A percentile compares a stretch with the other conserved stretches of the same genome.
phyloP scores from a whole-genome alignment of 2,113 vertebrate species.

The Corynorhinus townsendii region DNA sequence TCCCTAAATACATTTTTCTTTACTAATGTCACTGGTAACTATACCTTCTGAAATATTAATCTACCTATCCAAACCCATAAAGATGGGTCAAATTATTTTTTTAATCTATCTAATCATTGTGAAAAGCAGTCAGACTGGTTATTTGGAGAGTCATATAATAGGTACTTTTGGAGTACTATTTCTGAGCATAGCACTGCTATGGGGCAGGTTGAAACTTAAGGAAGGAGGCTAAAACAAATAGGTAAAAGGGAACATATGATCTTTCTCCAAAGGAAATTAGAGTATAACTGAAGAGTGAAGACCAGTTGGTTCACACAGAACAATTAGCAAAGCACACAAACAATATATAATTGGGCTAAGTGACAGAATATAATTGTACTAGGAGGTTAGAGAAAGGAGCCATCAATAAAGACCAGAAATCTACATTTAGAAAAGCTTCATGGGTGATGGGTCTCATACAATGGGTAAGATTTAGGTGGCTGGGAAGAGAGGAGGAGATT shows the following conservation, averaged over 20 bases:
- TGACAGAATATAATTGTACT: constrained; percentile 5
- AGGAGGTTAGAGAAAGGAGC: constrained; percentile 11
- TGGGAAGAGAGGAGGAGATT: neutral
- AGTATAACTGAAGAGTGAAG: neutral
- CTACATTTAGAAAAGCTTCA: constrained; percentile 36
- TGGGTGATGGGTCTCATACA: neutral
- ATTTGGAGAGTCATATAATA: neutral
- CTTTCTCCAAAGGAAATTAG: neutral
- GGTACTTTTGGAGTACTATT: neutral
- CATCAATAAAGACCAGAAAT: neutral
- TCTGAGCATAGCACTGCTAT: neutral
- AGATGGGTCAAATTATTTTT: constrained; percentile 30
- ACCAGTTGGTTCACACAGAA: constrained; percentile 12
- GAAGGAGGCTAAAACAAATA: neutral
- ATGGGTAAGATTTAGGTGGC: neutral
- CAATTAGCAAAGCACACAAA: neutral
- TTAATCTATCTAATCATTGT: neutral
- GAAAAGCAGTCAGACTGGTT: constrained; percentile 15
- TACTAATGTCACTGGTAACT: constrained; percentile 63
- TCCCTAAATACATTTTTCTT: constrained; percentile 66
- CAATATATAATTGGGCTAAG: constrained; percentile 6
- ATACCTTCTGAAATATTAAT: constrained; percentile 66
- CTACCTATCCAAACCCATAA: constrained; percentile 39
- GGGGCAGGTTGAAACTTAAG: neutral
- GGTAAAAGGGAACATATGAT: neutral